These are phyloP conservation scores for Dysdera silvatica DNA, from an alignment of 1,140 invertebrate species.

Conservation along the genomic window DNA sequence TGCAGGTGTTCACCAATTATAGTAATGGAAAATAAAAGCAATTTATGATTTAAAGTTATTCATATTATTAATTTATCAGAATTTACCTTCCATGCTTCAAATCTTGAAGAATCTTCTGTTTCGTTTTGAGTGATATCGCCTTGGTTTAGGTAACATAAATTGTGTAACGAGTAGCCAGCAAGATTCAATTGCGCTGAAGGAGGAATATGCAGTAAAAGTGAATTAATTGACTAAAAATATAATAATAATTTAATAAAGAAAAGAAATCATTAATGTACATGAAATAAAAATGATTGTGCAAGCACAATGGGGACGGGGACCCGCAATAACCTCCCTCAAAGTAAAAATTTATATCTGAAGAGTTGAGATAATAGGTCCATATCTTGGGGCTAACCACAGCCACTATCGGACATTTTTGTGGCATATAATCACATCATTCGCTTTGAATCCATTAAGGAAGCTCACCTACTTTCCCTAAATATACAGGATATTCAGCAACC, in stretches of 20 bases:
- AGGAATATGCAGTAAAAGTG: not conserved
- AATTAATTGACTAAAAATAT: not conserved
- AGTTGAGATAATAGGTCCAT: too few relatives aligned
- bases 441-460: too few relatives aligned
- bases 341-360: too few relatives aligned
- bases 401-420: too few relatives aligned
- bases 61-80: conserved; percentile 48
- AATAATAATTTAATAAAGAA: not conserved
- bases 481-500: too few relatives aligned
- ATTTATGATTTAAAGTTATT: conserved; percentile 5
- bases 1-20: too few relatives aligned
- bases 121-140: conserved; percentile 64
- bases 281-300: too few relatives aligned
- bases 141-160: conserved; percentile 67
- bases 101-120: conserved; percentile 57
- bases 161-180: conserved; percentile 70
- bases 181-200: conserved; percentile 55
- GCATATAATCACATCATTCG: too few relatives aligned
- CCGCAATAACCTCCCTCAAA: too few relatives aligned
- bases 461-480: too few relatives aligned
- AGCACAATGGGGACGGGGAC: too few relatives aligned
- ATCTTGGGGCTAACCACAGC: too few relatives aligned
- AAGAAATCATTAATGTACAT: not conserved
- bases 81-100: conserved; percentile 73
- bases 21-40: not conserved